Base-by-base conservation (phyloP, 2,113 vertebrate genomes). In the Callospermophilus lateralis region DNA sequence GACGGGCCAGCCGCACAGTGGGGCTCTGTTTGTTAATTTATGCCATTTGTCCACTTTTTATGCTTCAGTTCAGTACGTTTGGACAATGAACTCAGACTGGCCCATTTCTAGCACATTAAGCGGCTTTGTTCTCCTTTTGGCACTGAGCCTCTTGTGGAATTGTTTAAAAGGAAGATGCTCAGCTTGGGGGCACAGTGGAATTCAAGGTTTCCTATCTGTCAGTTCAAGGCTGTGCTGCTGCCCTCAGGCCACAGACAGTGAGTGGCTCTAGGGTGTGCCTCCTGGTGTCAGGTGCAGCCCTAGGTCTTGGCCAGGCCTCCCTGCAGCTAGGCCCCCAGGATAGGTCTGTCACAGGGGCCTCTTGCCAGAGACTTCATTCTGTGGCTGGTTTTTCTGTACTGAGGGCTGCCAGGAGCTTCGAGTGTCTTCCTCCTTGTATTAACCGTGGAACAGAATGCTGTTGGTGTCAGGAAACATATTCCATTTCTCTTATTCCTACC, bases 81-180 rank as follows among this genome's bases (percentile, higher is more conserved):
- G 80, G 81, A 96, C 96, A 97, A 84, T 96, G 92, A 97, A 96
- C 93, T 97, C 85, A 97, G 96, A 84, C 94, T 15, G 65, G 76
- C 78, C 95, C 67, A 30, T 94, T 94, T 96, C 88, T 90, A 89
- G 88, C 61, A 17, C 76, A 72, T 86, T 61, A 83, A 95, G 53
- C 0, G 28, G 74, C 96, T 97, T 97, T 97, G 95, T 97, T 97
- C 93, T 94, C n/a, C 63, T 63, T 55, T 68, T 97, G 97, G 93
- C 91, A 86, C 51, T 1, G 85, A 95, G 85, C 93, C 95, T 63
- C 85, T 39, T 0, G 0, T 22, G 17, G 83, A 93, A 89, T 87
- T 92, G 87, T 94, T 89, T 72, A 76, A 96, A 93, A 78, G 85
- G 77, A 94, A 96, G 91, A 77, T 1, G 37, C 34, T 80, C 74